Conservation (phyloP, 2,888 invertebrate species). For the Patella pellucida region DNA sequence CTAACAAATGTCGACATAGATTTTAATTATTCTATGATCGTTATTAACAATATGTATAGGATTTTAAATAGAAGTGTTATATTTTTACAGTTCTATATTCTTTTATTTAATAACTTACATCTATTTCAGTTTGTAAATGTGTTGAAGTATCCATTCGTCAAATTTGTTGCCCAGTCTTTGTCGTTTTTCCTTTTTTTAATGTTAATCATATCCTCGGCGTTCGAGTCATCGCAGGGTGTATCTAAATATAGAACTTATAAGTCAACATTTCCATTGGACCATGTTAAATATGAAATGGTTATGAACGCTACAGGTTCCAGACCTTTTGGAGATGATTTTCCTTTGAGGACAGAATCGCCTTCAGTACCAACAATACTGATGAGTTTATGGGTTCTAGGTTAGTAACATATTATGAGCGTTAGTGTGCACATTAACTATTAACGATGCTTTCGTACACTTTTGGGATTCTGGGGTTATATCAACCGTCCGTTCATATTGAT, state of each 20-base stretch:
- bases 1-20: no score
- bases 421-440: background rate
- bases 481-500: no score
- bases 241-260: conserved; percentile 37
- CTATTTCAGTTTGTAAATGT: conserved; percentile 51
- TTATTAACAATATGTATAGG: no score
- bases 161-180: conserved; percentile 64
- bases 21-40: no score
- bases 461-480: no score
- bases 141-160: conserved; percentile 64
- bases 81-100: no score
- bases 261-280: conserved; percentile 33
- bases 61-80: no score
- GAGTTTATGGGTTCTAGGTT: conserved; percentile 59
- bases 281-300: conserved; percentile 26
- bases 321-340: conserved; percentile 50
- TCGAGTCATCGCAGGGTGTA: conserved; percentile 46
- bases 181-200: conserved; percentile 64
- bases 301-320: conserved; percentile 19
- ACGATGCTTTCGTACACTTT: no score
- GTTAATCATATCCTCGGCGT: conserved; percentile 58
- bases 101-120: no score
- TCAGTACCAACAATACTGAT: conserved; percentile 53
- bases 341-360: conserved; percentile 47
- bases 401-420: conserved; percentile 19